Percentiles rank a stretch among this genome's conserved stretches.
phyloP scores from a whole-genome alignment of 2,888 invertebrate species.

The Drosophila flavopinicola region DNA sequence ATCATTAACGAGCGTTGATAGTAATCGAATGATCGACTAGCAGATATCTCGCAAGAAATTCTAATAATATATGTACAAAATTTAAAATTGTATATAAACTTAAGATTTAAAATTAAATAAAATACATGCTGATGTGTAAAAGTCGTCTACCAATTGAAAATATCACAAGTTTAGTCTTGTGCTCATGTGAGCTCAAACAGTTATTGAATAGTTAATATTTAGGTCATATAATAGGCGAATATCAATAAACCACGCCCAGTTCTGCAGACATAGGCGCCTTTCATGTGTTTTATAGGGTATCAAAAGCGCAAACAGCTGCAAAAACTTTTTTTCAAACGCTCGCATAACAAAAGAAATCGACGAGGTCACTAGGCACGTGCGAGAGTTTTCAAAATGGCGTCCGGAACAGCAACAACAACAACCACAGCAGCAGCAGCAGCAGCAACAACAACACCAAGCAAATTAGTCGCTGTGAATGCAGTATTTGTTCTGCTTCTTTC shows the following conservation, averaged over 20 bases:
- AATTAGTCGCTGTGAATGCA: conserved; percentile 54
- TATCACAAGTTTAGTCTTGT: no score
- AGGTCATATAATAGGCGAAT: no score
- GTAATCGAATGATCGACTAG: not conserved
- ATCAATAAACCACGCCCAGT: no score
- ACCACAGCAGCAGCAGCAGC: not conserved
- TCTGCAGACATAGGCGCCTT: no score
- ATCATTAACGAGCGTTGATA: conserved; percentile 13
- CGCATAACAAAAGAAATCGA: conserved; percentile 45
- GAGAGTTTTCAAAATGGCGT: conserved; percentile 55
- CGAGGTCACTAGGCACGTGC: conserved; percentile 59
- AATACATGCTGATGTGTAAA: no score
- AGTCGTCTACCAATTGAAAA: no score
- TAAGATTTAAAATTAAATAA: no score
- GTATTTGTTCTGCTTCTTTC: conserved; percentile 28
- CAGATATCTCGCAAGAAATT: not conserved
- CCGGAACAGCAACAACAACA: conserved; percentile 15
- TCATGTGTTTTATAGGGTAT: conserved; percentile 13
- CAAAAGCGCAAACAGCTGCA: conserved; percentile 33
- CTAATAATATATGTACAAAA: not conserved
- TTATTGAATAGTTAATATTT: no score
- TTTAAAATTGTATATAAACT: no score
- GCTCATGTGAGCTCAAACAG: no score
- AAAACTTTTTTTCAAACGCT: conserved; percentile 20
- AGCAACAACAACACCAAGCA: conserved; percentile 14